Base-by-base conservation (phyloP, 2,113 vertebrate genomes). In the Sylvilagus bachmani region DNA sequence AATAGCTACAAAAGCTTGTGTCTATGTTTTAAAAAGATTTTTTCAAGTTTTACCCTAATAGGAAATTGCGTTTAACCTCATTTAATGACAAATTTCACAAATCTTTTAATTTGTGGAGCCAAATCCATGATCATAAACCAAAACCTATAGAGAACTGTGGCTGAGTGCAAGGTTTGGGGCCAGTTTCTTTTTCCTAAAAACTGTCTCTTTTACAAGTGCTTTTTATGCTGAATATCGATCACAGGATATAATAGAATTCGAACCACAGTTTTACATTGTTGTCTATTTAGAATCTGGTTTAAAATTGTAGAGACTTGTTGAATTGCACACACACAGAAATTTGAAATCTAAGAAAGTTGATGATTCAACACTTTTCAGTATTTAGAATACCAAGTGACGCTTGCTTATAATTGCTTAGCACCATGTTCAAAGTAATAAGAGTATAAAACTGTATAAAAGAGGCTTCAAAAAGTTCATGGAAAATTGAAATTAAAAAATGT, bases 41-140 rank as follows among this genome's bases (percentile, higher is more conserved):
- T 53, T 86, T 87, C 62, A 91, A 33, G 93, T 92, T 94, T 93
- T 93, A 67, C 67, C 94, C 17, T 90, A 77, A 13, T 73, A 92
- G 53, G 31, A 95, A 81, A 70, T 90, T 97, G 6, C 21, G 25
- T 87, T 93, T 92, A 79, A 85, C 70, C 22, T 44, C 74, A 73
- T 93, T n/a, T 90, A 64, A 85, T 66, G 88, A 80, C 31, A 91
- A 79, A 69, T 82, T 92, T 91, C 81, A 7, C 78, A 82, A 74
- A 73, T 78, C 14, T 81, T 13, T 89, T 90, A 51, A 67, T 61
- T 83, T 88, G 82, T 84, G 53, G 53, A 83, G 51, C n/a, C 87
- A 49, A 49, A 81, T 94, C 19, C 84, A 5, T 84, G 71, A 38
- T 53, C 70, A 31, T 93, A 69, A 83, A 86, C 24, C 12, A 49